Evolutionary conservation across 2,888 invertebrate species (phyloP).

Genomic region (Salticus scenicus): DNA sequence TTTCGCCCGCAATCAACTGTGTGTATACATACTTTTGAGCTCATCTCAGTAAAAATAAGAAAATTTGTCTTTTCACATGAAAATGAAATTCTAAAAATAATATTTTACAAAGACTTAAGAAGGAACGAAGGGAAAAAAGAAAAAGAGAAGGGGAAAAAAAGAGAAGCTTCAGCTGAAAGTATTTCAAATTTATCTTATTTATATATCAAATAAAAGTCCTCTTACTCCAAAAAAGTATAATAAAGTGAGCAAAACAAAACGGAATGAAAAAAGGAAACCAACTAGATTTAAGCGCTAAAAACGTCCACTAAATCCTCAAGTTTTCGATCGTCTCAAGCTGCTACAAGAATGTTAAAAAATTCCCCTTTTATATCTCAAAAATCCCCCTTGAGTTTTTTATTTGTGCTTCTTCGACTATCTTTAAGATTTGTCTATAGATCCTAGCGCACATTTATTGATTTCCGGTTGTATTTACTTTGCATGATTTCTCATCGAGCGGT

Average conservation of each 20-base stretch:
- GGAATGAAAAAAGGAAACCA: slow-evolving; percentile 3
- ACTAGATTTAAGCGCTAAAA: slow-evolving; percentile 32
- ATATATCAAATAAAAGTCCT: background rate
- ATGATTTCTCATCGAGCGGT: slow-evolving; percentile 41
- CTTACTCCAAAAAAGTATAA: background rate
- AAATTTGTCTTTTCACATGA: background rate
- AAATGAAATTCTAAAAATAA: background rate
- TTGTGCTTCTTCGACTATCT: slow-evolving; percentile 6
- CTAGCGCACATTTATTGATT: slow-evolving; percentile 57
- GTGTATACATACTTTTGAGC: too few species aligned
- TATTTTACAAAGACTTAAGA: background rate
- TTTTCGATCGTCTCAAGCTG: slow-evolving; percentile 39
- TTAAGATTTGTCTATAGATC: slow-evolving; percentile 43
- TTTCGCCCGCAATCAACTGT: too few species aligned
- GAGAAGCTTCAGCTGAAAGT: background rate
- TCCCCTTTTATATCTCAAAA: background rate
- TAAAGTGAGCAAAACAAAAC: slow-evolving; percentile 18
- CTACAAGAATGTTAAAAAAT: background rate
- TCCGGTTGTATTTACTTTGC: slow-evolving; percentile 68
- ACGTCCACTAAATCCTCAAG: slow-evolving; percentile 36
- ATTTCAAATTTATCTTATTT: slow-evolving; percentile 1
- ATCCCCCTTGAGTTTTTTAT: slow-evolving; percentile 3
- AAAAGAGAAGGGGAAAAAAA: background rate
- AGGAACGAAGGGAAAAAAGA: background rate
- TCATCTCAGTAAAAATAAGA: background rate